Conservation (phyloP, 2,888 invertebrate species). For the Orthosia cruda region DNA sequence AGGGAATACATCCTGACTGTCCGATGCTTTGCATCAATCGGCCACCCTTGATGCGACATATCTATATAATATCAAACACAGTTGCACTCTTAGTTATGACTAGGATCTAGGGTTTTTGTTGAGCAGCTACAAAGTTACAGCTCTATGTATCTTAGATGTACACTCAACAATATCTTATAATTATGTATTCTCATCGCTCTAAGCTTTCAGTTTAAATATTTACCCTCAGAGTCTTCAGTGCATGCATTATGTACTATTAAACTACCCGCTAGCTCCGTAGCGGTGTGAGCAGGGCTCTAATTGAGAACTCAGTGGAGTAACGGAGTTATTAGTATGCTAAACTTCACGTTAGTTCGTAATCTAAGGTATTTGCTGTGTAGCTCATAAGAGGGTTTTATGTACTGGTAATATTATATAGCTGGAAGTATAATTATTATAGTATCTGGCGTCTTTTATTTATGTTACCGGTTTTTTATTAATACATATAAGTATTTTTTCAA, state of each 20-base stretch:
- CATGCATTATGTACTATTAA: constrained; percentile 38
- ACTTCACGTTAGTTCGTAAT: constrained; percentile 21
- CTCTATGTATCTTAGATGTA: not conserved
- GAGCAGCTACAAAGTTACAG: not conserved
- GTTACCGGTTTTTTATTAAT: no score
- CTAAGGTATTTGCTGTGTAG: constrained; percentile 12
- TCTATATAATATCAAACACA: no score
- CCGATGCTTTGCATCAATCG: no score
- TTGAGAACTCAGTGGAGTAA: constrained; percentile 28
- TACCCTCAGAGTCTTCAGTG: constrained; percentile 12
- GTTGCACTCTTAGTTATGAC: no score
- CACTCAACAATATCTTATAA: constrained; percentile 6
- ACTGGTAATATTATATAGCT: not conserved
- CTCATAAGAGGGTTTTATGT: constrained; percentile 8
- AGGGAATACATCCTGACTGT: no score
- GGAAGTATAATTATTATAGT: not conserved
- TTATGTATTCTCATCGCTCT: constrained; percentile 10
- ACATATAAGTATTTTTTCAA: no score
- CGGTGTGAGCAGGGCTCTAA: constrained; percentile 33
- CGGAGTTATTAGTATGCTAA: constrained; percentile 43
- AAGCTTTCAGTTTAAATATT: constrained; percentile 12
- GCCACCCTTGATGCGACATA: no score
- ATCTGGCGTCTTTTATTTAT: no score
- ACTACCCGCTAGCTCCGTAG: constrained; percentile 38
- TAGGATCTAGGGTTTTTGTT: no score